Percentiles rank a stretch among this genome's conserved stretches.
Evolutionary conservation across 2,888 invertebrate genomes (phyloP).

Genomic region (Cephalotes varians): DNA sequence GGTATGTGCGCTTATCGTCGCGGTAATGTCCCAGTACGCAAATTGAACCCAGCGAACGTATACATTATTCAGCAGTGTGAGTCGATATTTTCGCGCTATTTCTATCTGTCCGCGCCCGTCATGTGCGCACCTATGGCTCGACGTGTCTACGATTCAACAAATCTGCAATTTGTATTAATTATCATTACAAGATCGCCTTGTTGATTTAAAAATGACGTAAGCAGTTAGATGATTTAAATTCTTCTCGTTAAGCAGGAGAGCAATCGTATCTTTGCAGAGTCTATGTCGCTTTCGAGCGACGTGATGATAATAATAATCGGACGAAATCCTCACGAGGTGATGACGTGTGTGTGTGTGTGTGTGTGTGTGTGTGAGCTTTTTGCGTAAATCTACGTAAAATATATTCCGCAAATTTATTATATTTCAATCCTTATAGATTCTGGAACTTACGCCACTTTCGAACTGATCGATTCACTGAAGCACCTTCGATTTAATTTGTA

Average conservation of each 20-base stretch:
- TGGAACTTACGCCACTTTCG: neutral
- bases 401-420: neutral
- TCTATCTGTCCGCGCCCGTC: neutral
- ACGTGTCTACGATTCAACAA: neutral
- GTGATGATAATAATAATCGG: neutral
- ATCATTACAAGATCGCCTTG: neutral
- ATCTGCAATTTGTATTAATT: neutral
- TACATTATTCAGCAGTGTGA: neutral
- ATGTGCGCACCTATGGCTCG: neutral
- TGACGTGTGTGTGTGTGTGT: neutral
- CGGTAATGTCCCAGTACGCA: neutral
- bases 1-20: neutral
- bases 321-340: neutral
- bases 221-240: neutral
- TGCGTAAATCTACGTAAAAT: neutral
- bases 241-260: neutral
- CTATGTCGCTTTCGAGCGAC: neutral
- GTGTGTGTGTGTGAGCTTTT: too few relatives aligned
- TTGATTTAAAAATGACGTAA: neutral
- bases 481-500: neutral
- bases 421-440: neutral
- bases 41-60: neutral
- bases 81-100: conserved; percentile 8
- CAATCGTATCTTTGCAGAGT: neutral
- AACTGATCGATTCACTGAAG: neutral